Percentiles rank a stretch among this genome's conserved stretches.
phyloP scores from a whole-genome alignment of 1,140 invertebrate genomes.

The Ganaspis sp. region DNA sequence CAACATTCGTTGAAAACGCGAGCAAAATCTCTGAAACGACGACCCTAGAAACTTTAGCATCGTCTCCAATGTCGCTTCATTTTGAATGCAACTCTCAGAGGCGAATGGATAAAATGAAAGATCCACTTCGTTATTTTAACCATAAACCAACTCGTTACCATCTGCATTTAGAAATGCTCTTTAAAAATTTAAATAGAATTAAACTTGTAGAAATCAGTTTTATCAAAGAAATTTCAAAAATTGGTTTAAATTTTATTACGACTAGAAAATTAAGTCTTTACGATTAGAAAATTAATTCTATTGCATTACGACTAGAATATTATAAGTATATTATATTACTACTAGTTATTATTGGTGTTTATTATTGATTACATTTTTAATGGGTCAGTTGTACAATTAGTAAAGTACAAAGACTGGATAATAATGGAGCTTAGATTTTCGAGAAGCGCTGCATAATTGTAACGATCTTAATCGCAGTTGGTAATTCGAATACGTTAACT shows the following conservation, averaged over 20 bases:
- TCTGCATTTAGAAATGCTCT: not conserved
- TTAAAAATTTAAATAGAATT: no score
- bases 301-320: no score
- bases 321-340: no score
- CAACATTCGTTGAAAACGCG: constrained; percentile 27
- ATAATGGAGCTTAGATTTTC: not conserved
- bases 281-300: no score
- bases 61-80: not conserved
- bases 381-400: not conserved
- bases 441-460: not conserved
- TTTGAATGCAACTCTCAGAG: not conserved
- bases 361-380: not conserved
- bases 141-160: not conserved
- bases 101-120: not conserved
- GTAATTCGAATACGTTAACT: not conserved
- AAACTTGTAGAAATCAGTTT: no score
- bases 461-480: not conserved
- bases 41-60: not conserved
- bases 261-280: no score
- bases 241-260: no score
- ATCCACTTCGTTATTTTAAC: not conserved
- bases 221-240: no score
- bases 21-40: constrained; percentile 2
- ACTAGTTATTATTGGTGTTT: not conserved
- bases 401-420: not conserved